These are phyloP conservation scores for Lagodon rhomboides DNA, from an alignment of 2,797 vertebrate species.

Conservation along the genomic window DNA sequence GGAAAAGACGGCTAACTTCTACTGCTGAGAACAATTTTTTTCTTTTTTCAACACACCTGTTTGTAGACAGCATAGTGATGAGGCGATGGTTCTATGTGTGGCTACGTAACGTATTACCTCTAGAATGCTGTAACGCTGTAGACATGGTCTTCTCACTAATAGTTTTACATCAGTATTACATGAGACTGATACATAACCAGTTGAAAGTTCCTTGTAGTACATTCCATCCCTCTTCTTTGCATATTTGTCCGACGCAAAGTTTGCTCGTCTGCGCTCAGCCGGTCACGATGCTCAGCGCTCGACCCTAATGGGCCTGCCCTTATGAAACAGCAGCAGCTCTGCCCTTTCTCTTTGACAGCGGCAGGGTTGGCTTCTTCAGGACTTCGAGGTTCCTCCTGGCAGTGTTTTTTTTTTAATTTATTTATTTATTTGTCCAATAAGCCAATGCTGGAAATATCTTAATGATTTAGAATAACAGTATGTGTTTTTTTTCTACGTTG, in stretches of 20 bases:
- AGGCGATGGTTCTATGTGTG: too few relatives aligned
- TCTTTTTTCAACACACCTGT: too few relatives aligned
- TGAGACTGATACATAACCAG: too few relatives aligned
- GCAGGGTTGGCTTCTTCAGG: not conserved
- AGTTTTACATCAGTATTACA: too few relatives aligned
- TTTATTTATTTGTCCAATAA: not conserved
- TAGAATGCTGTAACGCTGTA: too few relatives aligned
- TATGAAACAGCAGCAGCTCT: constrained; percentile 13
- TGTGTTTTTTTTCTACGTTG: too few relatives aligned
- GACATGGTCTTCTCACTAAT: too few relatives aligned
- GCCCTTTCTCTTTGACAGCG: constrained; percentile 1
- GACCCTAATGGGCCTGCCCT: not conserved
- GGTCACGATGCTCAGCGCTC: constrained; percentile 8
- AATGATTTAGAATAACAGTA: not conserved
- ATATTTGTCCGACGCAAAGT: not conserved
- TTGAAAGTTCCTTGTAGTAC: too few relatives aligned
- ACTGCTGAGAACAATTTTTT: too few relatives aligned
- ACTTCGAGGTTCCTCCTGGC: not conserved
- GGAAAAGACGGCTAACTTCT: too few relatives aligned
- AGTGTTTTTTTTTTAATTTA: constrained; percentile 13
- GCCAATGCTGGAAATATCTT: not conserved
- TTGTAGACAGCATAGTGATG: too few relatives aligned
- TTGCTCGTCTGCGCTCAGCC: not conserved
- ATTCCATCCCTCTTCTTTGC: not conserved
- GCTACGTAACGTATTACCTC: too few relatives aligned